Evolutionary conservation across 2,888 invertebrate species (phyloP), one percentile per base, ranked within the genome.

Genomic region (Lithophane socia): DNA sequence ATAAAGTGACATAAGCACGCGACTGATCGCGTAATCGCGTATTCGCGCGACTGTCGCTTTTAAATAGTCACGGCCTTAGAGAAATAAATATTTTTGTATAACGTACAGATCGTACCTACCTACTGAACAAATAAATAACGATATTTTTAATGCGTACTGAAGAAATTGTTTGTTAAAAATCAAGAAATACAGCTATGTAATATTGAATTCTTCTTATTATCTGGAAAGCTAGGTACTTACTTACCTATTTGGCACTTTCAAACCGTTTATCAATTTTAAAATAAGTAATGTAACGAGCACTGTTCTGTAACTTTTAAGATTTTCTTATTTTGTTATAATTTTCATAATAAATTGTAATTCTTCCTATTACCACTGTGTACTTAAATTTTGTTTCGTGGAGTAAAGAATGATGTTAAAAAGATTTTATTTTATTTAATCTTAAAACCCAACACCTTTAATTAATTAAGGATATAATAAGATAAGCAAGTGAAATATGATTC

Each of bases 341-440:
- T 84, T 73, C 58, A 24, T 78, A 67, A 61, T 65, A 77, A 73
- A 77, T 60, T 84, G 52, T 77, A 61, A 47, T 64, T 68, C 75
- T 77, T 72, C 42, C 49, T 82, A 85, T 88, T 88, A 89, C 86
- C 80, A 88, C 84, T 88, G 87, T 92, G 89, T 91, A 90, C 86
- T 89, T 89, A 80, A 83, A 86, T 92, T 93, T 92, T 90, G 88
- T 93, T 94, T 93, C 88, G 90, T 92, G 92, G 90, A 94, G 92
- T 94, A 94, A 94, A 91, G 90, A 91, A 93, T 91, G 92, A 92
- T 93, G 93, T 93, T 92, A 90, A 83, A 85, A 86, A 77, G 16
- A n/a, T 52, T 64, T 84, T 77, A 81, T 90, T 90, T 89, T 76
- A 88, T 89, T 87, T 76, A 9, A 29, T 60, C 9, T 42, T 16